These are phyloP conservation scores for Sinonovacula constricta DNA, from an alignment of 1,140 invertebrate genomes.

Conservation along the genomic window DNA sequence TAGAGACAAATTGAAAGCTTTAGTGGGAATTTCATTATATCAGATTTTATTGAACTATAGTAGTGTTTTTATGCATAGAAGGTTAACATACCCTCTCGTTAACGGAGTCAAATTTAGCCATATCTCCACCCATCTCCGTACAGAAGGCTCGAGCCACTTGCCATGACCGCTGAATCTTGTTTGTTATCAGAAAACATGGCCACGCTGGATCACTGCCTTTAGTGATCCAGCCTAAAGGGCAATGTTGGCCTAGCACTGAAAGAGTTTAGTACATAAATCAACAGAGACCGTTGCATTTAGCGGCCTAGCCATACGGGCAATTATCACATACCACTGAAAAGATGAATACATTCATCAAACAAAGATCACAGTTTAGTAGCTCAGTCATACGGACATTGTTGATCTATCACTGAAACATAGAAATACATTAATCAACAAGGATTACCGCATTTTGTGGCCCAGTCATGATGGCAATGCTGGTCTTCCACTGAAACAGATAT, in stretches of 20 bases:
- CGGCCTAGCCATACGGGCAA: too few relatives aligned
- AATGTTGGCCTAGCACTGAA: conserved; percentile 22
- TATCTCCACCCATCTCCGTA: conserved; percentile 33
- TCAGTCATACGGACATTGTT: too few relatives aligned
- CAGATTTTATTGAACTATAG: not conserved
- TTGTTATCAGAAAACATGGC: conserved; percentile 45
- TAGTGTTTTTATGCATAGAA: too few relatives aligned
- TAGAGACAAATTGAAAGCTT: not conserved
- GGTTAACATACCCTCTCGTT: conserved; percentile 39
- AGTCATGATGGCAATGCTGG: too few relatives aligned
- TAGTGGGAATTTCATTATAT: not conserved
- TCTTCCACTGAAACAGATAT: too few relatives aligned
- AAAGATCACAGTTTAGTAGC: too few relatives aligned
- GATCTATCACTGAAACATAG: too few relatives aligned
- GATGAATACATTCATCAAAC: too few relatives aligned
- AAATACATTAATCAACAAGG: too few relatives aligned
- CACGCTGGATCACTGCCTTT: not conserved
- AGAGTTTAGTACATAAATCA: not conserved
- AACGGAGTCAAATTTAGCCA: conserved; percentile 13
- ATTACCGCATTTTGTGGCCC: too few relatives aligned
- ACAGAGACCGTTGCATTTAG: too few relatives aligned
- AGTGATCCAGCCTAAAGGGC: conserved; percentile 23
- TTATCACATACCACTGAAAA: too few relatives aligned
- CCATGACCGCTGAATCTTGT: conserved; percentile 32
- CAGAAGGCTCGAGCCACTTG: conserved; percentile 23